Base-by-base conservation (phyloP, 37 sponge, comb jelly and placozoan species). In the Oopsacas minuta region DNA sequence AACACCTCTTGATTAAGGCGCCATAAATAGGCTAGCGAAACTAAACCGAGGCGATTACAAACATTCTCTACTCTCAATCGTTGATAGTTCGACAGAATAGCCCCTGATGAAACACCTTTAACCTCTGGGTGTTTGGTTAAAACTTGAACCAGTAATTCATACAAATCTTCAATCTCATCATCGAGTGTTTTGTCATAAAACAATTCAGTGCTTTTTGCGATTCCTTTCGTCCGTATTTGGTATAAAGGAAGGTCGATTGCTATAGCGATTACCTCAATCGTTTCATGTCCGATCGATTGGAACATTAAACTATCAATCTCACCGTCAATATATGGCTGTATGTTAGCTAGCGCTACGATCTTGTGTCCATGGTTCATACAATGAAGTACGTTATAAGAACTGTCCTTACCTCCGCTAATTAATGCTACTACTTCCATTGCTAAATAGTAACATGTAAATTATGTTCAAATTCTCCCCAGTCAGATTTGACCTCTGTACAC, bases 291-390 rank as follows among this genome's bases (percentile, higher is more conserved):
- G 28, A 95, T 96, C 36, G 94, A 94, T 82, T 99, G 99, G 61
- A 89, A 99, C 99, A 99, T 99, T 87, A 82, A 91, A 39, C 99
- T 99, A 85, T 99, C 99, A 83, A 93, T 83, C 51, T 99, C 99
- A 85, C 87, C 90, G 53, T 86, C 32, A 12, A 38, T 83, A 0
- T 38, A 34, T 37, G 99, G 96, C 36, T 88, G 83, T 36, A 99
- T 86, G 86, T 99, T 93, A 10, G 96, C 96, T 8, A 99, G 83
- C 1, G 94, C 99, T 0, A 93, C 94, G 28, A 99, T 86, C 82
- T 84, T 35, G 85, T 95, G 96, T 28, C 96, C 96, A 38, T 88
- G 88, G 0, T 86, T 61, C 51, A 94, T 90, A 87, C 99, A 99
- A 82, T 99, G 90, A 88, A 93, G 89, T 83, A 95, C 87, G 87